Base-by-base conservation (phyloP, 2,888 invertebrate species). In the Tenthredo mesomela region DNA sequence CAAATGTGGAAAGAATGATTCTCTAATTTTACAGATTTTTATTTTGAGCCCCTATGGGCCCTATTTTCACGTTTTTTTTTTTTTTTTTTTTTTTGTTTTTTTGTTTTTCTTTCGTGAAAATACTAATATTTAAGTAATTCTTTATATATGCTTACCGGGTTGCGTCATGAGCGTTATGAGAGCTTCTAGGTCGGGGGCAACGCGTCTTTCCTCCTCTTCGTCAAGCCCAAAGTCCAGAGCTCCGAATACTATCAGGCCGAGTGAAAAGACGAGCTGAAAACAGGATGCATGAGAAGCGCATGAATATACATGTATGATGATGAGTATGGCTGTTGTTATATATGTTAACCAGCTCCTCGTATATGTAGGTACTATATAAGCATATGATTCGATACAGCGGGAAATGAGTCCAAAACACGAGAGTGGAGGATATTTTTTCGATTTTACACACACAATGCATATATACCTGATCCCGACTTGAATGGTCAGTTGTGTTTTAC, bases 221-320 rank as follows among this genome's bases (percentile, higher is more conserved):
- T 96, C 95, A 90, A 97, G 95, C 88, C 98, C 97, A 94, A 96
- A 98, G 94, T 99, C 98, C 93, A 99, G 94, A 61, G 98, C 98
- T 90, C 96, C 96, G 94, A 97, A 99, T 89, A 98, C 96, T 89
- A 97, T 95, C 90, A 97, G 94, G 71, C 98, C 99, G 90, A 99
- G 94, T 89, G 96, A 96, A 87, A 96, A 95, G 88, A 97, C 95
- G 92, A 97, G 94, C 97, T 98, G 95, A 2, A 95, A 95, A 25
- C 73, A 43, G 43, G 73, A 67, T 33, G 33, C 67, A 18, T n/a
- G 54, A 54, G n/a, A n/a, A 54, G 2, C 54, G n/a, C 7, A n/a
- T 50, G 15, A 54, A 54, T 54, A 50, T 50, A 54, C 18, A n/a
- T n/a, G 6, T 54, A n/a, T n/a, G n/a, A 50, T n/a, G 50, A 50